A percentile compares a stretch with the other conserved stretches of the same genome.
Conservation (phyloP, 2,888 invertebrate species). For the Sylvicola fuscatus region DNA sequence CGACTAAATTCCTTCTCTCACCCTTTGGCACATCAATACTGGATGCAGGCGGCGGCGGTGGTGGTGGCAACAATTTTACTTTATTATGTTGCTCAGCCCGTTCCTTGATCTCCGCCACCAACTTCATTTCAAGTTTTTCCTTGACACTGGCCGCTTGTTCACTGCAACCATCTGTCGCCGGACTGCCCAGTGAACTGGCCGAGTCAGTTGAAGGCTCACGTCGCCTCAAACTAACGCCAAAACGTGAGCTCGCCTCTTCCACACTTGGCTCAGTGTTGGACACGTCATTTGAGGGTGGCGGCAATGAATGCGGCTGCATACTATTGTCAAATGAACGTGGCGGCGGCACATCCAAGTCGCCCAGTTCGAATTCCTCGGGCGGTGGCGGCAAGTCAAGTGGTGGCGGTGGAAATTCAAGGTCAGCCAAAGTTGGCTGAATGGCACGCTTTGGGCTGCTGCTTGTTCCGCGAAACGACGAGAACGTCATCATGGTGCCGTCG, state of each 20-base stretch:
- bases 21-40: conserved; percentile 30
- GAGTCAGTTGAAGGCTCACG: conserved; percentile 40
- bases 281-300: conserved; percentile 28
- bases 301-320: conserved; percentile 13
- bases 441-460: conserved; percentile 51
- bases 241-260: conserved; percentile 49
- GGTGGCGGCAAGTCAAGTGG: conserved; percentile 63
- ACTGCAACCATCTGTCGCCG: conserved; percentile 16
- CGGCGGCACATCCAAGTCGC: conserved; percentile 9
- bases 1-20: conserved; percentile 26
- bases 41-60: conserved; percentile 12
- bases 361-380: conserved; percentile 36
- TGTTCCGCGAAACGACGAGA: conserved; percentile 32
- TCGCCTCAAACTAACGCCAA: conserved; percentile 46
- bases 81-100: conserved; percentile 44
- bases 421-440: conserved; percentile 53
- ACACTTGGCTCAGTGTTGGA: conserved; percentile 43
- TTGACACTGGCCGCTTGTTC: conserved; percentile 35
- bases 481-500: conserved; percentile 28
- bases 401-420: conserved; percentile 75
- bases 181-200: conserved; percentile 31
- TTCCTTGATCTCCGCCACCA: conserved; percentile 70
- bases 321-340: conserved; percentile 7
- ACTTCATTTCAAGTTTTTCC: conserved; percentile 60
- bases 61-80: not conserved